A percentile compares a stretch with the other conserved stretches of the same genome.
Conservation (phyloP, 2,888 invertebrate genomes). For the Nowickia ferox region DNA sequence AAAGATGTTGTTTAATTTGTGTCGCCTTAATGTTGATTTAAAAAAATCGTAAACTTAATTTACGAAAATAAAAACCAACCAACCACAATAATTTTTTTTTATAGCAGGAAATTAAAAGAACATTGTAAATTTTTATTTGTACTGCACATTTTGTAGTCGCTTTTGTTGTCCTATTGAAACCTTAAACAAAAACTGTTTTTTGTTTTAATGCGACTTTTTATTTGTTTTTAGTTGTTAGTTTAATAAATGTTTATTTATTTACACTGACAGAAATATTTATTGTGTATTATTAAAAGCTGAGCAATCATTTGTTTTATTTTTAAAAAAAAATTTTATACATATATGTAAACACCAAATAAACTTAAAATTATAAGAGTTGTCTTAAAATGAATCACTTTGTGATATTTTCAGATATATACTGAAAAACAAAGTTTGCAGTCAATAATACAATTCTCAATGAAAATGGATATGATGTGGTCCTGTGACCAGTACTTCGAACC, state of each 20-base stretch:
- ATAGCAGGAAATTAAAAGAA: constrained; percentile 62
- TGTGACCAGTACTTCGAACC: too few relatives aligned
- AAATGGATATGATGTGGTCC: too few relatives aligned
- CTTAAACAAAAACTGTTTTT: constrained; percentile 17
- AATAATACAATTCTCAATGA: too few relatives aligned
- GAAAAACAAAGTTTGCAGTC: too few relatives aligned
- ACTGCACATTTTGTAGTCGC: neutral
- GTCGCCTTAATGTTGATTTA: neutral
- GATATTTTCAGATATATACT: too few relatives aligned
- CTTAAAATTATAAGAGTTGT: too few relatives aligned
- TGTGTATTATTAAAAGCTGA: neutral
- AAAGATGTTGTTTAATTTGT: neutral
- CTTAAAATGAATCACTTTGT: too few relatives aligned
- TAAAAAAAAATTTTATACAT: too few relatives aligned
- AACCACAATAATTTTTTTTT: constrained; percentile 58
- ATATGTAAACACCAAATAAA: too few relatives aligned
- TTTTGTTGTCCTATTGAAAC: constrained; percentile 34
- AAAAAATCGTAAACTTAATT: constrained; percentile 42
- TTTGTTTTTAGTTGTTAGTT: constrained; percentile 20
- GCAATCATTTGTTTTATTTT: too few relatives aligned
- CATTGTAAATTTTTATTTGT: constrained; percentile 48
- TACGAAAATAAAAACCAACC: constrained; percentile 26
- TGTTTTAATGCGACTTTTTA: constrained; percentile 15
- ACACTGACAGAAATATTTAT: constrained; percentile 23
- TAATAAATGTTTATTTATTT: constrained; percentile 7